Evolutionary conservation across 1,140 invertebrate genomes (phyloP).

Genomic region (Drosophila obscura): DNA sequence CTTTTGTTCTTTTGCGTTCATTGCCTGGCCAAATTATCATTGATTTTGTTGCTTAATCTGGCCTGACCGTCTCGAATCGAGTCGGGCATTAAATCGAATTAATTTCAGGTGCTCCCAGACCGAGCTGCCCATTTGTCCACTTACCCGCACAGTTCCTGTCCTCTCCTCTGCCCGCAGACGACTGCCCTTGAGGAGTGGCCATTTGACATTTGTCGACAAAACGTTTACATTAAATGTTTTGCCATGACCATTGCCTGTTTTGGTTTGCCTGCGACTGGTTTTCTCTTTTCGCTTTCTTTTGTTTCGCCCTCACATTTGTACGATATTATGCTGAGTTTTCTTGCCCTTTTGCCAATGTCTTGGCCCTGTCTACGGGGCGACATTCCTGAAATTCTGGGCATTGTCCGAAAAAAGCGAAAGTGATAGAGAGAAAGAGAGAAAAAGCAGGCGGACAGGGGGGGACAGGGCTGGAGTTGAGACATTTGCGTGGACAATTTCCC

Average conservation of each 20-base stretch:
- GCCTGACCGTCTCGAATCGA: constrained; percentile 33
- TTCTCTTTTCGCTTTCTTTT: constrained; percentile 18
- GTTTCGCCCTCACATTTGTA: constrained; percentile 26
- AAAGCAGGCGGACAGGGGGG: constrained; percentile 10
- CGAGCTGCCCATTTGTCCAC: constrained; percentile 6
- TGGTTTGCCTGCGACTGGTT: constrained; percentile 20
- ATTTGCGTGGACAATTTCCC: constrained; percentile 77
- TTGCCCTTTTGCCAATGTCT: constrained; percentile 31
- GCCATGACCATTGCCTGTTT: constrained; percentile 65
- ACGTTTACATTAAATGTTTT: constrained; percentile 82
- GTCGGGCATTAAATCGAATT: constrained; percentile 74
- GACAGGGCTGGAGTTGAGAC: constrained; percentile 64
- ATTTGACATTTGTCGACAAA: constrained; percentile 82
- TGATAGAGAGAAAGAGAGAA: constrained; percentile 16
- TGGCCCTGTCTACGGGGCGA: constrained; percentile 57
- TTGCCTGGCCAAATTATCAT: constrained; percentile 66
- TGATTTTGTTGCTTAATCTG: constrained; percentile 75
- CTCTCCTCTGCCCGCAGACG: too few relatives aligned
- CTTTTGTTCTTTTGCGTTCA: constrained; percentile 53
- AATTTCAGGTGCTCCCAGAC: constrained; percentile 56
- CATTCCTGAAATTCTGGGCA: constrained; percentile 75
- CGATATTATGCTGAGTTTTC: constrained; percentile 26
- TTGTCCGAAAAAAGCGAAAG: constrained; percentile 56
- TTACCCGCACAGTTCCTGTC: too few relatives aligned
- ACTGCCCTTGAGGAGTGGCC: constrained; percentile 52